A percentile compares a stretch with the other conserved stretches of the same genome.
These are phyloP conservation scores for Pygocentrus nattereri DNA, from an alignment of 2,797 vertebrate genomes.

Conservation along the genomic window DNA sequence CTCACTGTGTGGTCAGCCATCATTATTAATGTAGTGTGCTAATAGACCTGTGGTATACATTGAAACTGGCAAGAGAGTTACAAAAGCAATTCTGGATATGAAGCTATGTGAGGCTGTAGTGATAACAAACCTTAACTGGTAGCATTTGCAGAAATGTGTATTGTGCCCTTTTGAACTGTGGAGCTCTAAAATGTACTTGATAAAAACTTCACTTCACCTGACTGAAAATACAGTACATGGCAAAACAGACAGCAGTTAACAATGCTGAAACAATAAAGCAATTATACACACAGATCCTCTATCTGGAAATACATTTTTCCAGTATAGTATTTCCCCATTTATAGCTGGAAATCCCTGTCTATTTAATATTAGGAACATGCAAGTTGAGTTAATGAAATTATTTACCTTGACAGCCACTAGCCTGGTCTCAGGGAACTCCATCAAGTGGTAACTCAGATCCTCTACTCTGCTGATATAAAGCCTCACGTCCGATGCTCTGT, in stretches of 20 bases:
- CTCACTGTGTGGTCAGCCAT: too few relatives aligned
- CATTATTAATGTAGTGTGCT: neutral
- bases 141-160: too few relatives aligned
- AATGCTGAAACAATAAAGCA: too few relatives aligned
- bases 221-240: too few relatives aligned
- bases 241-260: too few relatives aligned
- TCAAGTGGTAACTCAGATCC: constrained; percentile 93
- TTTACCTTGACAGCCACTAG: constrained; percentile 91
- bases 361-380: neutral
- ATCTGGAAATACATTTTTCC: too few relatives aligned
- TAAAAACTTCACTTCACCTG: too few relatives aligned
- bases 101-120: neutral
- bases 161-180: neutral
- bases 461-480: constrained; percentile 93
- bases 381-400: neutral
- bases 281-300: too few relatives aligned
- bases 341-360: too few relatives aligned
- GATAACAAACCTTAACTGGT: too few relatives aligned
- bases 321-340: too few relatives aligned
- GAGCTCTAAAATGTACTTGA: neutral
- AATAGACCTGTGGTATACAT: neutral
- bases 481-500: constrained; percentile 86
- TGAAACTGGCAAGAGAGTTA: neutral
- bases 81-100: neutral
- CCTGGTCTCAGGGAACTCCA: constrained; percentile 95